Conservation (phyloP, 2,113 vertebrate genomes). For the Lycaon pictus region DNA sequence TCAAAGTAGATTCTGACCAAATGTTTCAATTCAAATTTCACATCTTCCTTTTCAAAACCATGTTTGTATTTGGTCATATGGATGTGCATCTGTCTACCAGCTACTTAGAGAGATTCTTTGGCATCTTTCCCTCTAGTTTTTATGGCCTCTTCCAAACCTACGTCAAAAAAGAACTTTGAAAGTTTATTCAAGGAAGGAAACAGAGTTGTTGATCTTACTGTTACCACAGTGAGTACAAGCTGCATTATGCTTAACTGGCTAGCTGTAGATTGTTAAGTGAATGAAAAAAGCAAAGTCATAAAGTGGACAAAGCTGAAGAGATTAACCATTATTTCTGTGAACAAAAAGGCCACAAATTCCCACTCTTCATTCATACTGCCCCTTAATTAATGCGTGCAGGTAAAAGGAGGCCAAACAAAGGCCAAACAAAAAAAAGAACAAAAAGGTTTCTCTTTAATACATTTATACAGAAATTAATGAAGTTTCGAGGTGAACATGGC, state of each 20-base stretch:
- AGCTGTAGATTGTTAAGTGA: constrained; percentile 38
- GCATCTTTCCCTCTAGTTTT: neutral
- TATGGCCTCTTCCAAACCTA: neutral
- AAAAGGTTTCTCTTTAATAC: constrained; percentile 25
- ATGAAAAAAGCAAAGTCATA: constrained; percentile 37
- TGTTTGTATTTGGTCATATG: neutral
- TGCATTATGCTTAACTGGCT: neutral
- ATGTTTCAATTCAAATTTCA: constrained; percentile 39
- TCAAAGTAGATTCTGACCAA: neutral
- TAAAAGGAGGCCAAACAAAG: constrained; percentile 35
- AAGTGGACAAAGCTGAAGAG: constrained; percentile 38
- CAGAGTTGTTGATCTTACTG: constrained; percentile 2
- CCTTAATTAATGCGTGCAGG: constrained; percentile 61
- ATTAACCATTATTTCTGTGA: constrained; percentile 57
- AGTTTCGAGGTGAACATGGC: neutral
- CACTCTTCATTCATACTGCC: constrained; percentile 18
- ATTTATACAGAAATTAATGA: constrained; percentile 44
- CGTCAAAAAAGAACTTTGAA: neutral
- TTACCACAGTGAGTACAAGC: constrained; percentile 30
- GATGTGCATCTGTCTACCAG: neutral
- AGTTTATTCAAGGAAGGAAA: neutral
- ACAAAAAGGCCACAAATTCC: constrained; percentile 56
- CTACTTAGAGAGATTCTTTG: neutral
- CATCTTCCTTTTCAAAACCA: neutral
- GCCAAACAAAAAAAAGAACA: neutral